Percentiles rank a stretch among this genome's conserved stretches.
Conservation (phyloP, 2,888 invertebrate species). For the Agapetus fuscipes region DNA sequence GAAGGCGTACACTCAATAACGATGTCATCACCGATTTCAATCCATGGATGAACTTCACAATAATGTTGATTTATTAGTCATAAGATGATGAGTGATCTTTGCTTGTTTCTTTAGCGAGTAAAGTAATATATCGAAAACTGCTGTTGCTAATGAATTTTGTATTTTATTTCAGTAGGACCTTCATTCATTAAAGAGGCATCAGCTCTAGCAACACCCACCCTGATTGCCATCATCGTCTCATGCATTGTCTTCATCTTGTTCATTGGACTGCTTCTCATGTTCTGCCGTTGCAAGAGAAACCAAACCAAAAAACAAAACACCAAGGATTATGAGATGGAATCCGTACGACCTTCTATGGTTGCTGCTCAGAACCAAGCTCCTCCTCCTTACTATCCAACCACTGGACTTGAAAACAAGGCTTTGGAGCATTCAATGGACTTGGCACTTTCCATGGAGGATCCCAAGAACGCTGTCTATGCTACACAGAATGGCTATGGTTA, state of each 20-base stretch:
- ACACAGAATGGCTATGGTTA: constrained; percentile 81
- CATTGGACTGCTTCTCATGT: constrained; percentile 65
- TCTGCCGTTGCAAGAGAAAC: constrained; percentile 76
- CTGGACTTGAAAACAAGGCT: constrained; percentile 86
- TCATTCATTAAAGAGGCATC: constrained; percentile 73
- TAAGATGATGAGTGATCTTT: no score
- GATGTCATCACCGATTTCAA: no score
- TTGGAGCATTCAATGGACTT: constrained; percentile 83
- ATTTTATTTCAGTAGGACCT: constrained; percentile 56
- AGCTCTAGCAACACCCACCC: constrained; percentile 64
- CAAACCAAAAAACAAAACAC: constrained; percentile 74
- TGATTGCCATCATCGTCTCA: constrained; percentile 69
- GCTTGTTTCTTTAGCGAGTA: no score
- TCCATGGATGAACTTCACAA: no score
- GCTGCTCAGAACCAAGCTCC: constrained; percentile 82
- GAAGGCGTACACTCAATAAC: no score
- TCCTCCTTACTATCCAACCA: constrained; percentile 81
- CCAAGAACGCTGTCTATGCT: constrained; percentile 75
- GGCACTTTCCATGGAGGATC: constrained; percentile 73
- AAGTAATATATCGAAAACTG: no score
- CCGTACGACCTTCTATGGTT: constrained; percentile 74
- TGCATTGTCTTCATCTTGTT: constrained; percentile 73
- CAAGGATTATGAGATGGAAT: constrained; percentile 88
- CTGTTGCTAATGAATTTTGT: no score
- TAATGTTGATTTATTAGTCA: no score